Evolutionary conservation across 2,888 invertebrate species (phyloP).

Genomic region (Chloroclystis v-ata): DNA sequence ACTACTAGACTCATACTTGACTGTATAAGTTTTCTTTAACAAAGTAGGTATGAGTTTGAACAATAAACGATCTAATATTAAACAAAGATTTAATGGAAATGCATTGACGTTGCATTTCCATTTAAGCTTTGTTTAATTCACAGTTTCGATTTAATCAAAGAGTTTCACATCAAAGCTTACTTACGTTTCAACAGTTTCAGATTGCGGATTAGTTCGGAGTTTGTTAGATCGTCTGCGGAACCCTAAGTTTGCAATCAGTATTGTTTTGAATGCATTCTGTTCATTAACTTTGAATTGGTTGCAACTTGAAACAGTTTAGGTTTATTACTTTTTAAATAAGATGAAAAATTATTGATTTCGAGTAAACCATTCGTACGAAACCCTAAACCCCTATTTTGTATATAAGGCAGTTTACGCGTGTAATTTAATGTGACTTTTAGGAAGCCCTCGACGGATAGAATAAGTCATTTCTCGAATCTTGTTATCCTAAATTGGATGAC

Average conservation of each 20-base stretch:
- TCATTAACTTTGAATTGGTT: no score
- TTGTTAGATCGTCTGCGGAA: background rate
- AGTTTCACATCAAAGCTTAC: background rate
- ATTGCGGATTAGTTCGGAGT: background rate
- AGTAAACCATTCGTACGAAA: background rate
- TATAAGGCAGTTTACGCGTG: slow-evolving; percentile 24
- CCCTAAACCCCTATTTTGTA: slow-evolving; percentile 25
- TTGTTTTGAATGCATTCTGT: background rate
- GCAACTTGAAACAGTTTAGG: no score
- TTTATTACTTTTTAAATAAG: no score
- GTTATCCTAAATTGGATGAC: slow-evolving; percentile 26
- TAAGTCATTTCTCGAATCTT: slow-evolving; percentile 27
- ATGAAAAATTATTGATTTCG: no score
- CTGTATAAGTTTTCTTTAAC: no score
- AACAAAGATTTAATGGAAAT: background rate
- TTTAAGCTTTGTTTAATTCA: no score
- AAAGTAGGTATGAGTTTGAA: no score
- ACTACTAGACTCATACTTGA: no score
- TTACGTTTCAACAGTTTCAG: background rate
- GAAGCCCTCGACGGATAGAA: slow-evolving; percentile 23
- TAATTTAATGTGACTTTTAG: slow-evolving; percentile 30
- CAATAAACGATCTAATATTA: background rate
- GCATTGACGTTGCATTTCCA: background rate
- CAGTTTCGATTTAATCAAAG: background rate
- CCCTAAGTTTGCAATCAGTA: background rate